phyloP scores from a whole-genome alignment of 1,140 invertebrate genomes.

The Triops cancriformis region DNA sequence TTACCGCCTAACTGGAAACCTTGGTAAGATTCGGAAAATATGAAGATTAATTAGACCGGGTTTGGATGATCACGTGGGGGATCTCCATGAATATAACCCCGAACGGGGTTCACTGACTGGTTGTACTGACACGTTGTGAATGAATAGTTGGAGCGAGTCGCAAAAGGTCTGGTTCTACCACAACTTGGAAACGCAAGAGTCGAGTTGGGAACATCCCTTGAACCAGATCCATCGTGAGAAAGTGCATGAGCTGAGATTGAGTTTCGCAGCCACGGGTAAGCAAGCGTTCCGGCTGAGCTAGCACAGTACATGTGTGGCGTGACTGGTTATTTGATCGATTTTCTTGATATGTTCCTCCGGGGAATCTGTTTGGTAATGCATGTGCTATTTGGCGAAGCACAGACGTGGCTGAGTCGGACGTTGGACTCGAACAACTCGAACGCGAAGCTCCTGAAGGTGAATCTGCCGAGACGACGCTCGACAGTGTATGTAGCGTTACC shows the following conservation, averaged over 20 bases:
- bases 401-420: neutral
- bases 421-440: slow-evolving; percentile 18
- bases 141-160: neutral
- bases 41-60: neutral
- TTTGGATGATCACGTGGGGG: too few species aligned
- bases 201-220: slow-evolving; percentile 25
- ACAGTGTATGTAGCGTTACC: slow-evolving; percentile 16
- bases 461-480: slow-evolving; percentile 17
- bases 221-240: slow-evolving; percentile 19
- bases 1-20: slow-evolving; percentile 16
- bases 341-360: neutral
- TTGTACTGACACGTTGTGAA: neutral
- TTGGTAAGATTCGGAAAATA: slow-evolving; percentile 7
- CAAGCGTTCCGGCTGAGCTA: too few species aligned
- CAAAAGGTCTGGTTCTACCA: slow-evolving; percentile 23
- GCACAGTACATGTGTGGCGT: neutral
- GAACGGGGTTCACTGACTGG: neutral
- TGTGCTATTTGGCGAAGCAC: neutral
- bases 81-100: too few species aligned
- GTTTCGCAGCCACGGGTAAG: neutral
- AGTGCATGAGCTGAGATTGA: neutral
- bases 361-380: neutral
- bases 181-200: slow-evolving; percentile 18
- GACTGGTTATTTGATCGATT: neutral
- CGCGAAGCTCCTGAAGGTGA: slow-evolving; percentile 22